Evolutionary conservation across 2,113 vertebrate species (phyloP).

Genomic region (Periophthalmus modestus): DNA sequence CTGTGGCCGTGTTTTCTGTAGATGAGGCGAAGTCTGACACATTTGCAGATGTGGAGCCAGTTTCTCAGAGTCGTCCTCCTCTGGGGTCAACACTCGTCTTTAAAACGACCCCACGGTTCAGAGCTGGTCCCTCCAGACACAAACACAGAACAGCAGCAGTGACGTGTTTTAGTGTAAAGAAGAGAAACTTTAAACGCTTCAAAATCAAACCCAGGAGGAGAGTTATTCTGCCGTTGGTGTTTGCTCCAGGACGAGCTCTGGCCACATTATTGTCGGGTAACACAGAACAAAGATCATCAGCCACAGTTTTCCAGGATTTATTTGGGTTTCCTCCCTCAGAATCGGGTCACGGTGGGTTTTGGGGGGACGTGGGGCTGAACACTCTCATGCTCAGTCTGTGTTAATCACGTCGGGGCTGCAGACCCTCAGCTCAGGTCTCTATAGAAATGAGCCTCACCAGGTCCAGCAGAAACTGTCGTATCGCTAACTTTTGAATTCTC

Average conservation of each 20-base stretch:
- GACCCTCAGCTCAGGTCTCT: conserved; percentile 22
- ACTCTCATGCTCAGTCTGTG: not conserved
- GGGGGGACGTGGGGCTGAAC: not conserved
- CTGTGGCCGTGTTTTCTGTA: no score
- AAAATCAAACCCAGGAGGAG: conserved; percentile 20
- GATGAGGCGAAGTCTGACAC: no score
- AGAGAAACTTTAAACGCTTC: not conserved
- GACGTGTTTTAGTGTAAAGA: no score
- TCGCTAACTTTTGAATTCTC: no score
- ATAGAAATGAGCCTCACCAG: not conserved
- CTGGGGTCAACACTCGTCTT: no score
- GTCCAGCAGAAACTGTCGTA: not conserved
- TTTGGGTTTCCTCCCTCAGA: not conserved
- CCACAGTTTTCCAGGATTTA: not conserved
- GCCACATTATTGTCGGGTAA: conserved; percentile 84
- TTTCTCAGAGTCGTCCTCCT: no score
- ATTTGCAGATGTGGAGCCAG: no score
- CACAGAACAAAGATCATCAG: conserved; percentile 15
- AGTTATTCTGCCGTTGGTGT: conserved; percentile 66
- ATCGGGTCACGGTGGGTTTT: not conserved
- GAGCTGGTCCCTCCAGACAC: no score
- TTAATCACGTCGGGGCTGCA: conserved; percentile 20
- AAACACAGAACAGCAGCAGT: no score
- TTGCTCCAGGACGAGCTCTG: conserved; percentile 76
- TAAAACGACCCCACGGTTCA: no score